Evolutionary conservation across 2,888 invertebrate species (phyloP).

Genomic region (Chrysodeixis includens): DNA sequence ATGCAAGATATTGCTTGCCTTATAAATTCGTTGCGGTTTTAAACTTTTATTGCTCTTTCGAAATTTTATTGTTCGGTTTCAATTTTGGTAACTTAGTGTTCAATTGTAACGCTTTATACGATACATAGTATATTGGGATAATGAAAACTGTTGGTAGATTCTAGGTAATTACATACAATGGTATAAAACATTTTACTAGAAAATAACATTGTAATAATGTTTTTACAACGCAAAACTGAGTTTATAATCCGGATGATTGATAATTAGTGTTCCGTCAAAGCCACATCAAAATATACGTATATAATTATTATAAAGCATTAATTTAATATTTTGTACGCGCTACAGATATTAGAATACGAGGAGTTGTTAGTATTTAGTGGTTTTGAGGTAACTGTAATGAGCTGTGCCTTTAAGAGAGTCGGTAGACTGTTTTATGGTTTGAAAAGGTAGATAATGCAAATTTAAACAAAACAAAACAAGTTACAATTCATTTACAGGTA

Average conservation of each 20-base stretch:
- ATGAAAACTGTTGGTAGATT: neutral
- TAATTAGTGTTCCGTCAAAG: constrained; percentile 49
- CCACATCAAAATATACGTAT: constrained; percentile 50
- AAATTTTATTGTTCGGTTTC: neutral
- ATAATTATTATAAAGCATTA: constrained; percentile 11
- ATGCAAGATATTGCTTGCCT: constrained; percentile 4
- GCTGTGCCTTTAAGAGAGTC: no score
- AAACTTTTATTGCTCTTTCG: neutral
- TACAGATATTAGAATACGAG: neutral
- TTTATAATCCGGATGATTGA: constrained; percentile 49
- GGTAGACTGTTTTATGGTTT: no score
- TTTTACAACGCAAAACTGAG: constrained; percentile 50
- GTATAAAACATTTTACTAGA: constrained; percentile 20
- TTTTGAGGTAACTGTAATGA: neutral
- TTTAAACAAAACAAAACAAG: no score
- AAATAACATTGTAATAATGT: no score
- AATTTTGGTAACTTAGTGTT: constrained; percentile 1
- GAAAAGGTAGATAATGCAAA: no score
- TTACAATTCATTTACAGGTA: no score
- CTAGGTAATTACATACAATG: constrained; percentile 10
- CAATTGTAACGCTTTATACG: neutral
- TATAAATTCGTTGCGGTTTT: constrained; percentile 4
- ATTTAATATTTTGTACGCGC: neutral
- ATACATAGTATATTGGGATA: neutral
- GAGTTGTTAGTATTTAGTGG: neutral